Evolutionary conservation across 1,140 invertebrate species (phyloP).

Genomic region (Bombus huntii): DNA sequence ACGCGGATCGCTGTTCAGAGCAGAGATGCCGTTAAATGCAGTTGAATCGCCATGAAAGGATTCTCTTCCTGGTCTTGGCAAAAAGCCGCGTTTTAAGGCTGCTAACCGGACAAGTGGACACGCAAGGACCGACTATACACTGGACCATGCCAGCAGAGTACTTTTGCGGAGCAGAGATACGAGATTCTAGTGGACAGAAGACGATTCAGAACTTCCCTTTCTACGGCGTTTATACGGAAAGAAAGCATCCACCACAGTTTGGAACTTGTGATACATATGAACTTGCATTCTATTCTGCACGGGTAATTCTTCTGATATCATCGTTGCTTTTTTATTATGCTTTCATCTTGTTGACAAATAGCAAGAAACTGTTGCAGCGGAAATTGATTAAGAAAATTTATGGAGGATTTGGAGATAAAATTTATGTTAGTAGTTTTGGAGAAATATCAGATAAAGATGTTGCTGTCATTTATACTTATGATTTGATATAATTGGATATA

Average conservation of each 20-base stretch:
- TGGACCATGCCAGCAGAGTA: slow-evolving; percentile 55
- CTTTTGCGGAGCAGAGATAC: slow-evolving; percentile 46
- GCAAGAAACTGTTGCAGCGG: not conserved
- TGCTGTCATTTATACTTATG: too few relatives aligned
- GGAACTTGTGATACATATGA: not conserved
- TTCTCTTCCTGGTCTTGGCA: slow-evolving; percentile 54
- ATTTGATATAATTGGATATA: too few relatives aligned
- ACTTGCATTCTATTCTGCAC: not conserved
- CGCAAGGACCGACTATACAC: slow-evolving; percentile 33
- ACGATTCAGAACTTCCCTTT: slow-evolving; percentile 56
- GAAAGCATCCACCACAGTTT: slow-evolving; percentile 5
- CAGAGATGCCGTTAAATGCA: not conserved
- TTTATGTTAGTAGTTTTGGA: not conserved
- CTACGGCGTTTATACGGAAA: slow-evolving; percentile 40
- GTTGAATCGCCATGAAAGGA: slow-evolving; percentile 26
- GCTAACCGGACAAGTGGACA: slow-evolving; percentile 50
- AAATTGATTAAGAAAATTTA: not conserved
- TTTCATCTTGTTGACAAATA: not conserved
- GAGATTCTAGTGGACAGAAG: slow-evolving; percentile 51
- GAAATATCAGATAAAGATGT: not conserved
- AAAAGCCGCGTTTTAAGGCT: slow-evolving; percentile 47
- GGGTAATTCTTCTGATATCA: not conserved
- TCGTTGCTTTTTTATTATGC: not conserved
- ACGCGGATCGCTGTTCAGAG: not conserved
- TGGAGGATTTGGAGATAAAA: too few relatives aligned